A percentile compares a stretch with the other conserved stretches of the same genome.
Evolutionary conservation across 2,888 invertebrate genomes (phyloP).

Genomic region (Orthonevra nobilis): DNA sequence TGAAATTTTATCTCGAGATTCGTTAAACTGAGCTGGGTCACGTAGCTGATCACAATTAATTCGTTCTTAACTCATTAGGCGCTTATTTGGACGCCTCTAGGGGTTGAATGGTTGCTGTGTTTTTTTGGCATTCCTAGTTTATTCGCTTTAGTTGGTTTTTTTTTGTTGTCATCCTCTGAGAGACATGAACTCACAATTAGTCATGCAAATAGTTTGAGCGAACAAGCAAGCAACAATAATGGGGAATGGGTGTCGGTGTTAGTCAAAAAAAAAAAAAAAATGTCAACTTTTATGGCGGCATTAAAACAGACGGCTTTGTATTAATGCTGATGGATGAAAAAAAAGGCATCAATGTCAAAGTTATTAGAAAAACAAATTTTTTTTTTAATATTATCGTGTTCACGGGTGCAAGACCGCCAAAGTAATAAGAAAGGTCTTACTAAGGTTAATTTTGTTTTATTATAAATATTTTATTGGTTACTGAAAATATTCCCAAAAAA

Average conservation of each 20-base stretch:
- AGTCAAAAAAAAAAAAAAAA: background rate
- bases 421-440: too few species aligned
- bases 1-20: slow-evolving; percentile 24
- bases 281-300: background rate
- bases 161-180: background rate
- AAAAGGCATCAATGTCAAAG: slow-evolving; percentile 18
- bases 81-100: background rate
- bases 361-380: slow-evolving; percentile 1
- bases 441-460: too few species aligned
- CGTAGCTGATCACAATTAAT: slow-evolving; percentile 46
- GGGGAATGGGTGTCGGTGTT: background rate
- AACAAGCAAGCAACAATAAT: background rate
- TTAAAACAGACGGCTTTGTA: background rate
- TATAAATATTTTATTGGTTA: too few species aligned
- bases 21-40: slow-evolving; percentile 41
- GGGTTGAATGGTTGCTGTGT: background rate
- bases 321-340: background rate
- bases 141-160: too few species aligned
- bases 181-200: slow-evolving; percentile 34
- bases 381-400: background rate
- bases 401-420: too few species aligned
- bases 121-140: background rate
- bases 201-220: slow-evolving; percentile 26
- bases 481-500: too few species aligned
- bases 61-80: slow-evolving; percentile 23